A percentile compares a stretch with the other conserved stretches of the same genome.
phyloP scores from a whole-genome alignment of 2,113 vertebrate species.

The Dasyurus viverrinus region DNA sequence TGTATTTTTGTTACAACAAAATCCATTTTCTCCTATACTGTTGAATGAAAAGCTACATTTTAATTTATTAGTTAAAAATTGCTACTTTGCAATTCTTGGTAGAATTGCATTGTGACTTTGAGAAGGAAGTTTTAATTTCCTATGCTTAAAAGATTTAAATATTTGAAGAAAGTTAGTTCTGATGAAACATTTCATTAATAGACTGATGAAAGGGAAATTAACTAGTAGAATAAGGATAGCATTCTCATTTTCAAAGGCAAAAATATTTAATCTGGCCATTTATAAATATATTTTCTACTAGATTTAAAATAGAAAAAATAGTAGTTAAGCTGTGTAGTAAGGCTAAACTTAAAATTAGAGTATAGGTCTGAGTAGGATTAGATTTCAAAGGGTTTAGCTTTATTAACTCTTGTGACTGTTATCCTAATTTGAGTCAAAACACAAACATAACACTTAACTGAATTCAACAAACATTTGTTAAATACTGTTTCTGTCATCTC shows the following conservation, averaged over 20 bases:
- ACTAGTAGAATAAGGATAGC: slow-evolving; percentile 4
- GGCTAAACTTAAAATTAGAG: neutral
- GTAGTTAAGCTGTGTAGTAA: slow-evolving; percentile 43
- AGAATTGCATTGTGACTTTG: neutral
- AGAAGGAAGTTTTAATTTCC: neutral
- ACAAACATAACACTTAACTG: slow-evolving; percentile 28
- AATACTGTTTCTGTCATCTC: neutral
- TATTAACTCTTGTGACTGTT: slow-evolving; percentile 12
- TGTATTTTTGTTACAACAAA: neutral
- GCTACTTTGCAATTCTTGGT: neutral
- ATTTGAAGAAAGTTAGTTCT: neutral
- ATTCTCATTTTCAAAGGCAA: slow-evolving; percentile 29
- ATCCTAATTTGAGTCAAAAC: slow-evolving; percentile 46
- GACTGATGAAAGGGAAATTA: slow-evolving; percentile 28
- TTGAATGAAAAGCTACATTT: neutral
- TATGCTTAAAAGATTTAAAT: neutral
- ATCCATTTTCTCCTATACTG: neutral
- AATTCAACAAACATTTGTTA: neutral
- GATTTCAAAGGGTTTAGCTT: neutral
- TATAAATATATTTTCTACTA: slow-evolving; percentile 36
- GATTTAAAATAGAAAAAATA: neutral
- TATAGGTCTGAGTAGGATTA: slow-evolving; percentile 34
- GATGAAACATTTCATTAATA: slow-evolving; percentile 17
- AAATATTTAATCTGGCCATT: slow-evolving; percentile 24
- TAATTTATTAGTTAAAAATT: neutral